Evolutionary conservation across 2,888 invertebrate species (phyloP).

Genomic region (Torymus tubicola): DNA sequence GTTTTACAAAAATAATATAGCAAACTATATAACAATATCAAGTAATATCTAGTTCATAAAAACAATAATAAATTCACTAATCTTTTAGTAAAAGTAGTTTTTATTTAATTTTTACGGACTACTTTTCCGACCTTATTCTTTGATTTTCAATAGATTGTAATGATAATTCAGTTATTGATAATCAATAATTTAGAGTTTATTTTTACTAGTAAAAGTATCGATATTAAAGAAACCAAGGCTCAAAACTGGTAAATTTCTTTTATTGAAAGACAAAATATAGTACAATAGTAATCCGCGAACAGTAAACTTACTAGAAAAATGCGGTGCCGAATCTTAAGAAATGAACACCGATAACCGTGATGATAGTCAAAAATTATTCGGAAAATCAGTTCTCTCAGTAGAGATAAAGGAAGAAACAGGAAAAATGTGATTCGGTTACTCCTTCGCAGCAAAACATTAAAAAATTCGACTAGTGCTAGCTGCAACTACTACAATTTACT

Average conservation of each 20-base stretch:
- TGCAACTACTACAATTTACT: conserved; percentile 46
- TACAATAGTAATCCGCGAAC: conserved; percentile 59
- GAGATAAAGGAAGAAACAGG: conserved; percentile 27
- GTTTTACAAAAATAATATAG: conserved; percentile 13
- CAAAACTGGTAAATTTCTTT: conserved; percentile 63
- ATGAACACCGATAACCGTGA: conserved; percentile 46
- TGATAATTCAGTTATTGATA: background rate
- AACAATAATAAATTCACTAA: conserved; percentile 3
- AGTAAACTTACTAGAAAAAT: conserved; percentile 59
- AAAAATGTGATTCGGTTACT: conserved; percentile 27
- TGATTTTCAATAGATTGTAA: background rate
- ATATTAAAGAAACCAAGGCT: conserved; percentile 48
- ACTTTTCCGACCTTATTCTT: background rate
- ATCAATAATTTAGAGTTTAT: conserved; percentile 9
- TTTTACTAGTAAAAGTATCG: conserved; percentile 14
- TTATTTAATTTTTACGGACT: conserved; percentile 5
- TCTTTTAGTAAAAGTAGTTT: conserved; percentile 13
- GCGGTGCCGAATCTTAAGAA: conserved; percentile 39
- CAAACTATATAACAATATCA: conserved; percentile 33
- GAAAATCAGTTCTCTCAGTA: conserved; percentile 52
- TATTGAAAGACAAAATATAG: conserved; percentile 71
- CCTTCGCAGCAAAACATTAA: conserved; percentile 26
- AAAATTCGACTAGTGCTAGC: conserved; percentile 41
- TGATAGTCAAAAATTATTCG: conserved; percentile 44
- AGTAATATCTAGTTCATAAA: conserved; percentile 19